Conservation (phyloP, 2,888 invertebrate genomes). For the Rosalia funebris region DNA sequence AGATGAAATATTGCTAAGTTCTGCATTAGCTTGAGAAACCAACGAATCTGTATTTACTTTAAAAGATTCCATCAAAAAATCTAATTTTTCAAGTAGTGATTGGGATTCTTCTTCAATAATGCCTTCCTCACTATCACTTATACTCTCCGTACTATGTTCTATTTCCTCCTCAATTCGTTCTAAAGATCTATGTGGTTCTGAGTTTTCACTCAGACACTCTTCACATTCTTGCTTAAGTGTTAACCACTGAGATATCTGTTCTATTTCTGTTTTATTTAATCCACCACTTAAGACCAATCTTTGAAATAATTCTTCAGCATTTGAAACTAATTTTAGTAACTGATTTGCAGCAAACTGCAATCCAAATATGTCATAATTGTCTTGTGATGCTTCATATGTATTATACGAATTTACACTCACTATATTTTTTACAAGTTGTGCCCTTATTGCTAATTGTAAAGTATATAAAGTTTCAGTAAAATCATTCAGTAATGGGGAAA, state of each 20-base stretch:
- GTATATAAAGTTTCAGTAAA: slow-evolving; percentile 76
- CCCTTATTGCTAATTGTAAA: slow-evolving; percentile 73
- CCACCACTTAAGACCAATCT: slow-evolving; percentile 76
- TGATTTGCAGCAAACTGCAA: slow-evolving; percentile 86
- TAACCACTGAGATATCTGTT: slow-evolving; percentile 84
- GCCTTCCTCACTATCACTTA: slow-evolving; percentile 51
- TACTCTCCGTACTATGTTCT: slow-evolving; percentile 49
- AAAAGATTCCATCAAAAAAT: slow-evolving; percentile 77
- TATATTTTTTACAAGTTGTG: slow-evolving; percentile 75
- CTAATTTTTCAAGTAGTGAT: slow-evolving; percentile 76
- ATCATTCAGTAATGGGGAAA: slow-evolving; percentile 76
- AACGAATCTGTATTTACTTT: slow-evolving; percentile 76
- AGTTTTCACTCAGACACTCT: slow-evolving; percentile 75
- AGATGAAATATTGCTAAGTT: slow-evolving; percentile 37
- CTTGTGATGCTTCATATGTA: slow-evolving; percentile 53
- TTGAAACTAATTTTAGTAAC: slow-evolving; percentile 83
- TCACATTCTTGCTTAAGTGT: slow-evolving; percentile 88
- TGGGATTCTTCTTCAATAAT: slow-evolving; percentile 71
- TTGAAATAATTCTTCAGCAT: slow-evolving; percentile 86
- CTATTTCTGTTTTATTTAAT: slow-evolving; percentile 77
- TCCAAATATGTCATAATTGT: slow-evolving; percentile 70
- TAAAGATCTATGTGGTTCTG: slow-evolving; percentile 66
- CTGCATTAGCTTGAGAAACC: slow-evolving; percentile 64
- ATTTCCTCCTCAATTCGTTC: slow-evolving; percentile 69
- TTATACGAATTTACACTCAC: slow-evolving; percentile 75